Evolutionary conservation across 1,140 invertebrate species (phyloP).

Genomic region (Aphelinus atriplicis): DNA sequence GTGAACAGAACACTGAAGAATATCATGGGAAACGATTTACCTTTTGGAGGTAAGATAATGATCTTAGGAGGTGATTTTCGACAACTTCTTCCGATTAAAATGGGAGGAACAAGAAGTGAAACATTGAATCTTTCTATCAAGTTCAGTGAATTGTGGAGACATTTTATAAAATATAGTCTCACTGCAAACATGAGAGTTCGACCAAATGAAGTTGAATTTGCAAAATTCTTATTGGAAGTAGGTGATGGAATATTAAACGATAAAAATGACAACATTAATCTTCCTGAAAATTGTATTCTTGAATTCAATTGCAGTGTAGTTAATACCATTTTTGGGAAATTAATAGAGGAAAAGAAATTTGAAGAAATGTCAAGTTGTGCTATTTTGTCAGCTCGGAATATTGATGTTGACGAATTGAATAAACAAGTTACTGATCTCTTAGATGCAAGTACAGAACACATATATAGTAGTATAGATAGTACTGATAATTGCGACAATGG

Average conservation of each 20-base stretch:
- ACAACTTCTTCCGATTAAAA: constrained; percentile 45
- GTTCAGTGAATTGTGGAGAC: constrained; percentile 34
- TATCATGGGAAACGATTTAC: constrained; percentile 35
- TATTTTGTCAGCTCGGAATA: too few relatives aligned
- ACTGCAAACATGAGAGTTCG: constrained; percentile 24
- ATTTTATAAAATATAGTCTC: constrained; percentile 27
- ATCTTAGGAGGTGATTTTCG: constrained; percentile 46
- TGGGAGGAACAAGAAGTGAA: constrained; percentile 24
- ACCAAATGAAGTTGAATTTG: background rate
- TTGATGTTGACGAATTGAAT: background rate
- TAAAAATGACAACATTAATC: constrained; percentile 2
- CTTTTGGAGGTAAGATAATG: constrained; percentile 46
- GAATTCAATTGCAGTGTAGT: background rate
- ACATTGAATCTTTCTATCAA: constrained; percentile 40
- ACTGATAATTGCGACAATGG: too few relatives aligned
- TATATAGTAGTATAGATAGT: too few relatives aligned
- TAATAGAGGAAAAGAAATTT: constrained; percentile 7
- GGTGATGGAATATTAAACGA: constrained; percentile 6
- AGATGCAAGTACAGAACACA: background rate
- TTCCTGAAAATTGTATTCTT: constrained; percentile 3
- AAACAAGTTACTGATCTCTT: constrained; percentile 4
- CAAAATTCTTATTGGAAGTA: too few relatives aligned
- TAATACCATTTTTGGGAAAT: background rate
- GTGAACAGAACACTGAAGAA: constrained; percentile 39
- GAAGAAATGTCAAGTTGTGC: background rate